A percentile compares a stretch with the other conserved stretches of the same genome.
phyloP scores from a whole-genome alignment of 2,113 vertebrate species.

The Leptobrachium leishanense region DNA sequence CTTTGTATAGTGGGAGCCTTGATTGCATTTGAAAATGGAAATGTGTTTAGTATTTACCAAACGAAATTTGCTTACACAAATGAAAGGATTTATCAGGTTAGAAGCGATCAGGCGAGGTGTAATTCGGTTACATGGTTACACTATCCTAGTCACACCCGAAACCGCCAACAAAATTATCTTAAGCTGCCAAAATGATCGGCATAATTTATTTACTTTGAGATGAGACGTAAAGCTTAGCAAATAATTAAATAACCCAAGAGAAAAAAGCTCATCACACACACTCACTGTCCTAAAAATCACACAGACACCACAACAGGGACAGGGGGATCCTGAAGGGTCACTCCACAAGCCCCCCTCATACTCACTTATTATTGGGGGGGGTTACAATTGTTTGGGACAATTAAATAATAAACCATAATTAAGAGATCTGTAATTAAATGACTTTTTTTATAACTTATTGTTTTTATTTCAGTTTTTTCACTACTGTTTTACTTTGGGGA shows the following conservation, averaged over 20 bases:
- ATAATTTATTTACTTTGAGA: constrained; percentile 99
- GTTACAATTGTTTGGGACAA: too few relatives aligned
- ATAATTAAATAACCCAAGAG: constrained; percentile 99
- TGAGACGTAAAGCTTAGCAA: constrained; percentile 99
- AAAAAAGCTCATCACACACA: constrained; percentile 96
- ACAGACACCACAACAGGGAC: too few relatives aligned
- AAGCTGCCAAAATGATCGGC: constrained; percentile 99
- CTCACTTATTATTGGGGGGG: too few relatives aligned
- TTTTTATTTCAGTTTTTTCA: too few relatives aligned
- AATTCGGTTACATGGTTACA: constrained; percentile 99
- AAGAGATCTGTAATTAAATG: too few relatives aligned
- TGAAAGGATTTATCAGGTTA: constrained; percentile 99
- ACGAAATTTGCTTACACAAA: constrained; percentile 99
- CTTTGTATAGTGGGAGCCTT: constrained; percentile 89
- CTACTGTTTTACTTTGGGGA: too few relatives aligned
- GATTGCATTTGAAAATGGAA: constrained; percentile 99
- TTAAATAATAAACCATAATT: too few relatives aligned
- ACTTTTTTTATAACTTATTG: too few relatives aligned
- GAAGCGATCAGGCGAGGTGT: constrained; percentile 98
- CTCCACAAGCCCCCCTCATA: too few relatives aligned
- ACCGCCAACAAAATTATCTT: constrained; percentile 99
- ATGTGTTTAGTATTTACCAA: constrained; percentile 99
- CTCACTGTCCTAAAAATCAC: constrained; percentile 77
- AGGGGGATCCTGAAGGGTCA: too few relatives aligned
- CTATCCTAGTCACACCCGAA: constrained; percentile 99